Base-by-base conservation (phyloP, 1,140 invertebrate species). In the Mamestra configurata region DNA sequence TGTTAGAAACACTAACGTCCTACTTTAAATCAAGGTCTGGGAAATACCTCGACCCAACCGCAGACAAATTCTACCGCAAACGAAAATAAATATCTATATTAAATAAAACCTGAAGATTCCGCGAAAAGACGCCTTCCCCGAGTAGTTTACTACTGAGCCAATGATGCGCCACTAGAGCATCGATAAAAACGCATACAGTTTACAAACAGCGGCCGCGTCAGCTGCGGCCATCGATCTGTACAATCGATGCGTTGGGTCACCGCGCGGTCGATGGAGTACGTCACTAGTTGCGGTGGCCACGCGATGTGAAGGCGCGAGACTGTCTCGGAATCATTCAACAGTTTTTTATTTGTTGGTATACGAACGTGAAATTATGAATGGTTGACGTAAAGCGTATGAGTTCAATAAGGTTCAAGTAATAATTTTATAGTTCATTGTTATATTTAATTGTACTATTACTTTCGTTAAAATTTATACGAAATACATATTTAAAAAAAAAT, bases 201-300 rank as follows among this genome's bases (percentile, higher is more conserved):
- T 88, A 90, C 88, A 87, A 91, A 92, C 89, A 92, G 61, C 15
- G 18, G 79, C 55, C 37, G 31, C 82, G 89, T 88, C 91, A 92
- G 91, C 91, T 91, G 91, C 84, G 75, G 49, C 66, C 79, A 92
- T 92, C 90, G 90, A 92, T 92, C 90, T 77, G 81, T 70, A 81
- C 70, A 89, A 91, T 92, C 90, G 90, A 91, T 90, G 82, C 78
- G 71, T 66, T 80, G 81, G 79, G 84, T 83, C 81, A 83, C 53
- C 76, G 83, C 75, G 79, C 83, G 87, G 83, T 90, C 91, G 88
- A 92, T 90, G 72, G 27, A 75, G 82, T 81, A 75, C 82, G 82
- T 81, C 82, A 83, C 82, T 83, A 80, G n/a, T 31, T 66, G 40
- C 4, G 57, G 73, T 31, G 15, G 46, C 68, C 68, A 71, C 46